Evolutionary conservation across 1,140 invertebrate genomes (phyloP).

Genomic region (Leptinotarsa texana): DNA sequence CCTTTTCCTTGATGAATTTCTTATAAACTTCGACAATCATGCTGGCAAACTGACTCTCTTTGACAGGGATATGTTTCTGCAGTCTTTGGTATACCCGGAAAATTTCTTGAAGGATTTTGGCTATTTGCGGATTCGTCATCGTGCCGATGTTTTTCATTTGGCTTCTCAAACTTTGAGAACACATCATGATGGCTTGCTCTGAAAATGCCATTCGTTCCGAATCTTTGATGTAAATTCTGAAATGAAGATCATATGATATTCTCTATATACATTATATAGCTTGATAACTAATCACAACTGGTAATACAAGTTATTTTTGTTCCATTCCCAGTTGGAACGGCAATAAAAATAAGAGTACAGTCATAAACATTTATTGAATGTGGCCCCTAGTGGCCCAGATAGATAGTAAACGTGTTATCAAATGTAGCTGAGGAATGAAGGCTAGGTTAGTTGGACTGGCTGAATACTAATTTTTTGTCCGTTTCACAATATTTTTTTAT

Average conservation of each 20-base stretch:
- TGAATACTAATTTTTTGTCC: too few relatives aligned
- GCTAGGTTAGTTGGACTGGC: too few relatives aligned
- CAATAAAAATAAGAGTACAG: too few relatives aligned
- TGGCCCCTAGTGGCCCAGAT: too few relatives aligned
- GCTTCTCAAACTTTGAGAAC: slow-evolving; percentile 64
- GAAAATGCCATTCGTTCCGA: slow-evolving; percentile 76
- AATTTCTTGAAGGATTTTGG: slow-evolving; percentile 63
- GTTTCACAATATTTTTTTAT: too few relatives aligned
- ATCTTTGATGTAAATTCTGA: slow-evolving; percentile 78
- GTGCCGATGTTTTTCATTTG: slow-evolving; percentile 50
- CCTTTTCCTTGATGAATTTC: slow-evolving; percentile 57
- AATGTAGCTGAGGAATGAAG: too few relatives aligned
- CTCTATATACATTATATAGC: slow-evolving; percentile 54
- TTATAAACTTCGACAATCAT: slow-evolving; percentile 67
- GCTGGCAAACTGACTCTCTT: slow-evolving; percentile 61
- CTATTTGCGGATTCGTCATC: slow-evolving; percentile 40
- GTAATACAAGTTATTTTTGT: too few relatives aligned
- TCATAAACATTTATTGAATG: too few relatives aligned
- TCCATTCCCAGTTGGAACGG: too few relatives aligned
- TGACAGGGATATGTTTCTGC: slow-evolving; percentile 64
- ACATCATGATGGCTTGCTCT: slow-evolving; percentile 73
- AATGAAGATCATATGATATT: slow-evolving; percentile 30
- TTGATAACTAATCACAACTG: too few relatives aligned
- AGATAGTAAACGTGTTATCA: too few relatives aligned
- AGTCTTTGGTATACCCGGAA: slow-evolving; percentile 65